phyloP scores from a whole-genome alignment of 2,888 invertebrate species.

The Blastobasis lacticolella region DNA sequence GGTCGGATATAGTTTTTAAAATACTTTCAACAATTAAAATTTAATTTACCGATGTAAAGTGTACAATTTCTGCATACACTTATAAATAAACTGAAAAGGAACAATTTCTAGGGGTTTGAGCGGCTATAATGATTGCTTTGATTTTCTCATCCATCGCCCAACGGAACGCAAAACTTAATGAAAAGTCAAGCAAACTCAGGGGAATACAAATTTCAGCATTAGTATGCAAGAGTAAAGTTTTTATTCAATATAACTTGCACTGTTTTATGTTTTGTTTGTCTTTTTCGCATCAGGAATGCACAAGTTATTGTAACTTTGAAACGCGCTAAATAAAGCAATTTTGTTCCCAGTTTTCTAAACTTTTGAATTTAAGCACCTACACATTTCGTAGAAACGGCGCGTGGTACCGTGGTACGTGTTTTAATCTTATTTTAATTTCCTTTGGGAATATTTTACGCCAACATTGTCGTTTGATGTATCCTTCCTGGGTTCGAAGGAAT shows the following conservation, averaged over 20 bases:
- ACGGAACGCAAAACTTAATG: slow-evolving; percentile 64
- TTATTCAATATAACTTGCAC: slow-evolving; percentile 68
- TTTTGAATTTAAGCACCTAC: no score
- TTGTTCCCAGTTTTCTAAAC: slow-evolving; percentile 1
- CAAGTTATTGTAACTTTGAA: slow-evolving; percentile 43
- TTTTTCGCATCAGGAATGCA: slow-evolving; percentile 53
- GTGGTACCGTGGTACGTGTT: no score
- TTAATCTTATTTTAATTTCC: no score
- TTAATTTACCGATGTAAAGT: no score
- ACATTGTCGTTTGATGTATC: no score
- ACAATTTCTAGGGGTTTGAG: slow-evolving; percentile 30
- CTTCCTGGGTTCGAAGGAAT: no score
- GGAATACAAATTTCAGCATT: slow-evolving; percentile 70
- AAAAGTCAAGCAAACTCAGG: slow-evolving; percentile 68
- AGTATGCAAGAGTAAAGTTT: slow-evolving; percentile 72
- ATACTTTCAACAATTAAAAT: no score
- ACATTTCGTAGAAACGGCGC: not conserved
- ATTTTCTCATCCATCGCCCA: slow-evolving; percentile 61
- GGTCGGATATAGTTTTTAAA: no score
- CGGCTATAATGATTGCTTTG: slow-evolving; percentile 66
- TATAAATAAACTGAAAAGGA: no score
- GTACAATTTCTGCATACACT: no score
- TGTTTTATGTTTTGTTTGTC: slow-evolving; percentile 61
- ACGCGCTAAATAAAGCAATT: slow-evolving; percentile 31
- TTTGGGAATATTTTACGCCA: no score